Evolutionary conservation across 2,113 vertebrate genomes (phyloP).

Genomic region (Gyps fulvus): DNA sequence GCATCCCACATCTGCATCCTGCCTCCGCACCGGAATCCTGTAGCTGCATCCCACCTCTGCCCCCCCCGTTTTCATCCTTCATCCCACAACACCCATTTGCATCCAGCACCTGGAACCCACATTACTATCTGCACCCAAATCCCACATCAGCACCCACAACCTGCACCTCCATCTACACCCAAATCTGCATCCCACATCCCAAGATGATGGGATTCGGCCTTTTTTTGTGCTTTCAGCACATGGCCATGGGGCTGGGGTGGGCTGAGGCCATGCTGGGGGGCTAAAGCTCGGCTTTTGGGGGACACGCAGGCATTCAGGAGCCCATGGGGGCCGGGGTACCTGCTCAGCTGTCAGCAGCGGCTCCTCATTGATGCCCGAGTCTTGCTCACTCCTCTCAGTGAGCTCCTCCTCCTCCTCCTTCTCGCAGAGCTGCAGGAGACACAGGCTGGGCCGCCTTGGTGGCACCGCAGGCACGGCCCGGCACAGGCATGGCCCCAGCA

Average conservation of each 20-base stretch:
- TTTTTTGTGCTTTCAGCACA: not conserved
- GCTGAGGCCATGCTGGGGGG: not conserved
- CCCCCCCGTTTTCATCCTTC: fast-evolving
- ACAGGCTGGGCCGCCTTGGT: not conserved
- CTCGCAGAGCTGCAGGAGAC: slow-evolving; percentile 38
- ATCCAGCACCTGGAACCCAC: fast-evolving
- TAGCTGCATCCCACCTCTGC: not conserved
- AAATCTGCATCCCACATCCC: not conserved
- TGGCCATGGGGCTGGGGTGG: not conserved
- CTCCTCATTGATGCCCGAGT: slow-evolving; percentile 57
- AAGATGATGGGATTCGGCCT: not conserved
- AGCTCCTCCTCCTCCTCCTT: slow-evolving; percentile 58
- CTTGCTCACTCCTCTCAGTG: slow-evolving; percentile 58
- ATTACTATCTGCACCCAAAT: not conserved
- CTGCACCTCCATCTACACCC: not conserved
- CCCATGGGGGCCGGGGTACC: not conserved
- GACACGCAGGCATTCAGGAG: not conserved
- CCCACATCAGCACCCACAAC: fast-evolving
- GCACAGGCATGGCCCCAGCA: not conserved
- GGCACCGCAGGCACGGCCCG: not conserved
- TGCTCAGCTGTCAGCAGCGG: slow-evolving; percentile 55
- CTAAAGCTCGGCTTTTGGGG: not conserved
- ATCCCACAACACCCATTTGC: fast-evolving
- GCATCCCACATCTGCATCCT: not conserved
- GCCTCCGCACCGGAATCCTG: not conserved